Base-by-base conservation (phyloP, 2,797 vertebrate genomes). In the Sebastes taczanowskii region DNA sequence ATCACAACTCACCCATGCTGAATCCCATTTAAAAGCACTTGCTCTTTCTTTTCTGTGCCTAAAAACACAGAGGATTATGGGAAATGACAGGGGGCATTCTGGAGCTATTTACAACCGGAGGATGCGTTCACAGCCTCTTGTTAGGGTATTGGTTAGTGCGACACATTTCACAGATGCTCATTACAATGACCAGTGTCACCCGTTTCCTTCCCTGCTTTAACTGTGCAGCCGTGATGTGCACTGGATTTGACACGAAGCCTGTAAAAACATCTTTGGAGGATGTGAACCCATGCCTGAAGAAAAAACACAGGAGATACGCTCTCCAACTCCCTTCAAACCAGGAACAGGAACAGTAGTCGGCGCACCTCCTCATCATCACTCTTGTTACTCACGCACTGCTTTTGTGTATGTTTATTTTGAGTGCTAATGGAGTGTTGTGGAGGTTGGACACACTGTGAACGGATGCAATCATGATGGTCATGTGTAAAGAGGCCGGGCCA, bases 381-480 rank as follows among this genome's bases (percentile, higher is more conserved):
- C 86, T 68, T 77, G 55, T 59, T 82, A 61, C 35, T 82, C 84
- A 85, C 58, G 75, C 88, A 68, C 55, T 52, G 22, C 68, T 71
- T 80, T 78, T 80, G 86, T 82, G 80, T 87, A 77, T 79, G 82
- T 90, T 92, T 89, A 66, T 81, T 91, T 59, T 81, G 60, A 85
- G 87, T 35, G 82, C 87, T 93, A 93, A 94, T 94, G 91, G 90
- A 74, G 76, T 91, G 92, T 84, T 94, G 88, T 87, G 84, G 81
- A 81, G 73, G 81, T 74, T 73, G 84, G 79, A 90, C 77, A 52
- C 67, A 73, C 82, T 78, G 77, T 46, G 84, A 89, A 89, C 56
- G 82, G 90, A 94, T 83, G 90, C 84, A 93, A 90, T 95, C 91
- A 94, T 14, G 77, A 83, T 75, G 83, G 66, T 76, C 70, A 58